Evolutionary conservation across 2,113 vertebrate species (phyloP), one percentile per base, ranked within the genome.

Genomic region (Mormyrus lacerda): DNA sequence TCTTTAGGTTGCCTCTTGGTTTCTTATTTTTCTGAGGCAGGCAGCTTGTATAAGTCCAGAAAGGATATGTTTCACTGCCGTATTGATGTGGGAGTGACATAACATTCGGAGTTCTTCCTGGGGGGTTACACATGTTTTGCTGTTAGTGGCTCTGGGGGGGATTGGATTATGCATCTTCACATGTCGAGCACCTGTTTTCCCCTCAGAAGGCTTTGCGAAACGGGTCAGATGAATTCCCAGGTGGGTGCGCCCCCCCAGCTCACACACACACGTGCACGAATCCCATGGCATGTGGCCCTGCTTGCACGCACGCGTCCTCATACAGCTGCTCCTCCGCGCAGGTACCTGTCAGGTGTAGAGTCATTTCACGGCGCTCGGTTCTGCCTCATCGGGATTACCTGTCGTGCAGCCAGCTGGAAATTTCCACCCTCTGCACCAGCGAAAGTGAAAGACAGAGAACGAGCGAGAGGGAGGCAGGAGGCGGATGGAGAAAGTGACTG

Each of bases 371-470:
- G 61, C 65, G 6, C 21, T 39, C 31, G 2, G 13, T 31, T 10
- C 87, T 24, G 53, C 87, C 53, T 61, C 87, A 21, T 50, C 44
- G 4, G 17, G n/a, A 76, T 31, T 50, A 79, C 17, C 35, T 42
- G 35, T 42, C 35, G 15, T 79, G 35, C 73, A 79, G 31, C 73
- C 73, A 79, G 44, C 65, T 45, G 47, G 87, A 88, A 88, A 88
- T 73, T 88, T 88, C 87, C 61, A 88, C 87, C 48, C 61, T 17
- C 58, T 47, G 58, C 44, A 19, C 45, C 61, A 69, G 85, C 6
- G 73, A 69, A 69, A 69, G 39, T 69, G n/a, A 69, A 69, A 85
- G 83, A 53, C 5, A 55, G 65, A 85, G 47, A 85, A n/a, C 8
- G 31, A 27, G 48, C 10, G 47, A 21, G n/a, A 17, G 17, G 24